These are phyloP conservation scores for Vollenhovia emeryi DNA, from an alignment of 1,140 invertebrate genomes.

Conservation along the genomic window DNA sequence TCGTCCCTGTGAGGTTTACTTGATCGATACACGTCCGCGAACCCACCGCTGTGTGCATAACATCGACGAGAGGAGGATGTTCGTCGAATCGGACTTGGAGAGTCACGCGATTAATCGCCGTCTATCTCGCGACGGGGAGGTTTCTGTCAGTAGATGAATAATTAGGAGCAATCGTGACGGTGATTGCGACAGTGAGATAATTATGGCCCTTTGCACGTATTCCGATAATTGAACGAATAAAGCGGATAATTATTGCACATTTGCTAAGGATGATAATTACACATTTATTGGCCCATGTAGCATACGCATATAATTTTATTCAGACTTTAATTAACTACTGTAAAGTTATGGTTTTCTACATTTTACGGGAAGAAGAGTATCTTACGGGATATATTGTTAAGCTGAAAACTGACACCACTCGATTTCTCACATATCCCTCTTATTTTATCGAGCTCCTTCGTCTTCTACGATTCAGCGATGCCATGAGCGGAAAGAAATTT, in stretches of 20 bases:
- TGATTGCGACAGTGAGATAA: constrained; percentile 20
- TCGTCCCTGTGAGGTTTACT: not conserved
- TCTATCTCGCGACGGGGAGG: not conserved
- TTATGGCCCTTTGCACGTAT: not conserved
- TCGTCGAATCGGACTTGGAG: not conserved
- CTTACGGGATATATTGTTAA: not conserved
- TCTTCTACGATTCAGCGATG: not conserved
- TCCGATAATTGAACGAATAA: not conserved
- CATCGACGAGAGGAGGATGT: not conserved
- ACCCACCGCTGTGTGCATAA: not conserved
- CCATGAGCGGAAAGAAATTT: not conserved
- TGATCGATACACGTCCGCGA: constrained; percentile 37
- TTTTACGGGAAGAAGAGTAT: not conserved
- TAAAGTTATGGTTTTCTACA: too few relatives aligned
- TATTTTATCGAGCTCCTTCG: not conserved
- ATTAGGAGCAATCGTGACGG: constrained; percentile 19
- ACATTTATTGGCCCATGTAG: not conserved
- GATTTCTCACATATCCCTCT: not conserved
- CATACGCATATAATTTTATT: not conserved
- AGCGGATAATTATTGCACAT: not conserved
- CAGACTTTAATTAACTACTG: not conserved
- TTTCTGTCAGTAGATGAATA: constrained; percentile 27
- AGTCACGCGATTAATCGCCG: constrained; percentile 31
- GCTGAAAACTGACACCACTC: not conserved
- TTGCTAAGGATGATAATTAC: not conserved